Base-by-base conservation (phyloP, 92 coral and sea anemone species). In the Heliopora coerulea region DNA sequence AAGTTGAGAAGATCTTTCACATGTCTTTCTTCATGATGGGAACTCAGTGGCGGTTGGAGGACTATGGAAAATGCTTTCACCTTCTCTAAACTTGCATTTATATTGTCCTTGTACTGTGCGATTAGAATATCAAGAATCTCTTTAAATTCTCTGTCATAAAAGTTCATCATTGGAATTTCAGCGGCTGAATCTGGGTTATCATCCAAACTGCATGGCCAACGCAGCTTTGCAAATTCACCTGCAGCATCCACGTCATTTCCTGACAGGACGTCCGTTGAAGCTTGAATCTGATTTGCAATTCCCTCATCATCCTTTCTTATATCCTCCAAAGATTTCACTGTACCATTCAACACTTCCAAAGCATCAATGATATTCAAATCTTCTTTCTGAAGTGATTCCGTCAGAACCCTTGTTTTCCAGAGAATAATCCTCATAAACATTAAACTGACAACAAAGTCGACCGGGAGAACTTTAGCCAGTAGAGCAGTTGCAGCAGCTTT, bases 181-280 rank as follows among this genome's bases (percentile, higher is more conserved):
- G 72, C 30, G 26, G 72, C 72, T n/a, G 72, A 64, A 33, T 64
- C 50, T 64, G 72, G 72, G 72, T 64, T 64, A 4, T 64, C 72
- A 64, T 64, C 72, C 15, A 64, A 1, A 37, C 72, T 49, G 72
- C 52, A 29, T 37, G 72, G 72, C n/a, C 72, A 50, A 64, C 39
- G 72, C 50, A 64, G n/a, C n/a, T 24, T 64, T 19, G 72, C 72
- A 40, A 64, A 61, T 61, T 61, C 68, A 30, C 17, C 46, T 10
- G 0, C 46, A 61, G 37, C 68, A 29, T 61, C 68, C 5, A 31
- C 68, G 32, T 24, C 68, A 9, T 61, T 61, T 13, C 46, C 25
- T 0, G 68, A 27, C 32, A 61, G 5, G 2, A 61, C 46, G 37
- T 37, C 60, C 13, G 19, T 24, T 61, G 68, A 61, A 3, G 68